These are phyloP conservation scores for Ylistrum balloti DNA, from an alignment of 1,140 invertebrate species.

Conservation along the genomic window DNA sequence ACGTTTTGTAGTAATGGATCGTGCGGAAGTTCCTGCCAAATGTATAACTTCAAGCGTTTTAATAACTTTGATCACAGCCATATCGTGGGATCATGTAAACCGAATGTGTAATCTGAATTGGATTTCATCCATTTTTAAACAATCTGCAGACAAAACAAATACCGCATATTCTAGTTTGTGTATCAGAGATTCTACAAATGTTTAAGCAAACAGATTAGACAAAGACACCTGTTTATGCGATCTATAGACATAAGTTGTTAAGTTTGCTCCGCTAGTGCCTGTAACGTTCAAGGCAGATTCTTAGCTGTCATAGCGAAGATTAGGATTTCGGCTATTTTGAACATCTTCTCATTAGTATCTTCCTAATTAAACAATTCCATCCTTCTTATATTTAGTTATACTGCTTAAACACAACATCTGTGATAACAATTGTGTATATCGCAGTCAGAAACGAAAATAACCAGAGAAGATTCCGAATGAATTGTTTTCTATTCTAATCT, in stretches of 20 bases:
- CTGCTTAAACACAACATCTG: neutral
- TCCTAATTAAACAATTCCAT: neutral
- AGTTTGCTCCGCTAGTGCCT: neutral
- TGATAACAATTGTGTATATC: constrained; percentile 19
- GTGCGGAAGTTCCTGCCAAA: neutral
- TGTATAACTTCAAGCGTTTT: neutral
- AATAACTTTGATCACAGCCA: neutral
- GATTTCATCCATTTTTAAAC: constrained; percentile 18
- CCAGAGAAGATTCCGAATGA: neutral
- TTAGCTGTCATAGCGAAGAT: neutral
- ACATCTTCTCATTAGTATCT: neutral
- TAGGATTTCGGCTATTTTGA: constrained; percentile 27
- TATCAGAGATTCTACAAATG: neutral
- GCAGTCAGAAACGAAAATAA: neutral
- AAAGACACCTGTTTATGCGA: neutral
- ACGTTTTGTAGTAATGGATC: neutral
- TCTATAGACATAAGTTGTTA: neutral
- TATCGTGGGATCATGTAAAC: neutral
- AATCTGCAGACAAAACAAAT: constrained; percentile 16
- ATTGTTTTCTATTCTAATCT: neutral
- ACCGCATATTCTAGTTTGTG: neutral
- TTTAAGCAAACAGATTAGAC: neutral
- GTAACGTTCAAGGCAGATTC: neutral
- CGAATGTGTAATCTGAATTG: neutral
- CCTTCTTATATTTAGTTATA: neutral